Percentiles rank a stretch among this genome's conserved stretches.
Evolutionary conservation across 2,797 vertebrate species (phyloP).

Genomic region (Varecia variegata): DNA sequence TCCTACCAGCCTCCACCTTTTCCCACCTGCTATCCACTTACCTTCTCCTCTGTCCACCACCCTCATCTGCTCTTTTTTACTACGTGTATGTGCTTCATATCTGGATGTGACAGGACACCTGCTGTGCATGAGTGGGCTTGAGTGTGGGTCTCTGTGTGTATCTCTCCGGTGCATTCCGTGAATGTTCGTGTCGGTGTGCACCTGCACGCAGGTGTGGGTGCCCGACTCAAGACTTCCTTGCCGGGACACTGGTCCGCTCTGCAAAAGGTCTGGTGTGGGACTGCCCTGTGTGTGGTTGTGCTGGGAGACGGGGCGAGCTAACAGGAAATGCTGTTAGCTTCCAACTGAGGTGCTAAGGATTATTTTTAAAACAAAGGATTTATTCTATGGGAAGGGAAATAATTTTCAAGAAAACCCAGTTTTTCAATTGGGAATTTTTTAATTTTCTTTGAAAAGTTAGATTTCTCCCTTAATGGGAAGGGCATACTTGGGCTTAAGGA

Average conservation of each 20-base stretch:
- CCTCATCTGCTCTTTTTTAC: neutral
- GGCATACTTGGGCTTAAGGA: neutral
- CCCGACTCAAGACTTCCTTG: neutral
- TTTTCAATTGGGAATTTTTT: constrained; percentile 32
- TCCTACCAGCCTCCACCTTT: neutral
- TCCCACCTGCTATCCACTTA: neutral
- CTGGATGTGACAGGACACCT: neutral
- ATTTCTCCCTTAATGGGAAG: constrained; percentile 9
- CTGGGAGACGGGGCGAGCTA: neutral
- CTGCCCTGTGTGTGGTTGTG: neutral
- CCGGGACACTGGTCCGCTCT: neutral
- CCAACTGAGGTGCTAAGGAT: neutral
- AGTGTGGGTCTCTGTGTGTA: neutral
- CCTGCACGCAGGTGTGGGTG: neutral
- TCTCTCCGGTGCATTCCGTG: neutral
- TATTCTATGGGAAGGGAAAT: constrained; percentile 30
- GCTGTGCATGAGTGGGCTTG: neutral
- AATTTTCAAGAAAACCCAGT: constrained; percentile 2
- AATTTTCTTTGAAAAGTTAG: constrained; percentile 33
- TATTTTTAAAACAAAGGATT: constrained; percentile 23
- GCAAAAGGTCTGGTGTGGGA: neutral
- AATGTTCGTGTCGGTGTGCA: neutral
- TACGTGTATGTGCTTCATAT: neutral
- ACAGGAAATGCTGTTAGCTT: neutral
- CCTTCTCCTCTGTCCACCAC: neutral